phyloP scores from a whole-genome alignment of 2,113 vertebrate species.

The Ornithorhynchus anatinus region DNA sequence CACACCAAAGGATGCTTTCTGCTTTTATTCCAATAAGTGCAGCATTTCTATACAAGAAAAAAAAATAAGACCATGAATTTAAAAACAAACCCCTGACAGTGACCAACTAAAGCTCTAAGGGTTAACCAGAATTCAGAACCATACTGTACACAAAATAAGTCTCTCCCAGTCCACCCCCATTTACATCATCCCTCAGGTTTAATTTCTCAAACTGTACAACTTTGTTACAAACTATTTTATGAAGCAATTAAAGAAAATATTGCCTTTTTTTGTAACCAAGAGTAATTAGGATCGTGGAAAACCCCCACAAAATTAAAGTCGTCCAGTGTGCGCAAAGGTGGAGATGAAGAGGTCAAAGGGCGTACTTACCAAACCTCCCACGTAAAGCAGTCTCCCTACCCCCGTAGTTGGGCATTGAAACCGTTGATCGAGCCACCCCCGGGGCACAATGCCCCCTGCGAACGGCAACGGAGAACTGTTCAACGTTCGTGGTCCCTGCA shows the following conservation, averaged over 20 bases:
- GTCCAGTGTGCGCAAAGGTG: too few relatives aligned
- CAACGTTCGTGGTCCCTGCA: too few relatives aligned
- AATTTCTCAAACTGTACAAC: constrained; percentile 81
- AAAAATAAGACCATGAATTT: constrained; percentile 45
- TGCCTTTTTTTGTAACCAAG: too few relatives aligned
- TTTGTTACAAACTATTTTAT: constrained; percentile 83
- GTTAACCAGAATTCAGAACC: constrained; percentile 57
- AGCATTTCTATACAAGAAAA: constrained; percentile 73
- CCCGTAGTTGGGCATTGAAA: too few relatives aligned
- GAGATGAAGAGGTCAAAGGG: too few relatives aligned
- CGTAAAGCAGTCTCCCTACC: too few relatives aligned
- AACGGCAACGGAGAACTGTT: too few relatives aligned
- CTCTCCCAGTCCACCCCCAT: constrained; percentile 53
- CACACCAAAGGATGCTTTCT: constrained; percentile 56
- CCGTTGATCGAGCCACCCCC: too few relatives aligned
- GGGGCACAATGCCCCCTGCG: too few relatives aligned
- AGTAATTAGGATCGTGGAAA: too few relatives aligned
- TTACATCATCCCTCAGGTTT: constrained; percentile 66
- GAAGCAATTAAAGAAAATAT: constrained; percentile 67
- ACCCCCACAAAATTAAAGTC: too few relatives aligned
- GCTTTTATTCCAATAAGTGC: constrained; percentile 77
- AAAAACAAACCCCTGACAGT: constrained; percentile 66
- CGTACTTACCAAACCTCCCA: too few relatives aligned
- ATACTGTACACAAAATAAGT: constrained; percentile 44
- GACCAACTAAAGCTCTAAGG: constrained; percentile 68